Evolutionary conservation across 37 sponge, comb jelly and placozoan species (phyloP), one percentile per base, ranked within the genome.

Genomic region (Chondrilla cf. caribensis): DNA sequence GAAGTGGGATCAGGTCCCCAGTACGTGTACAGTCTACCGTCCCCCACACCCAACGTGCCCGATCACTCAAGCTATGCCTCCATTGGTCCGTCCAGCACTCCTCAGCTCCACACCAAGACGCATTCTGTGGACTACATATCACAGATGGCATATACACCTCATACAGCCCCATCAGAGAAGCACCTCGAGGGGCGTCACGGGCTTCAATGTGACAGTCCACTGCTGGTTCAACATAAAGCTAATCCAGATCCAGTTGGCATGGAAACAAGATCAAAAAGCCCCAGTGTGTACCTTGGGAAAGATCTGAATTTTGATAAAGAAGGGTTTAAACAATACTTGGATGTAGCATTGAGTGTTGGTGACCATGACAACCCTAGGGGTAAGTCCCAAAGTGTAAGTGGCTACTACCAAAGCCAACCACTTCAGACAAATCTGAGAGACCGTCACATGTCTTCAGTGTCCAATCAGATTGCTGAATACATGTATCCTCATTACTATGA

Each of bases 51-150:
- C 64, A 70, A 5, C 18, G 40, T 18, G 3, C 22, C 19, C 5
- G 5, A 37, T 36, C 19, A 36, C 37, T 60, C 29, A 22, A 38
- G 29, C 39, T 70, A 70, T 18, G 71, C 71, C 35, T 70, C 71
- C 32, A 17, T 7, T 5, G 71, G 71, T 70, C 71, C 71, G 5
- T 37, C 40, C 38, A 70, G 71, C 71, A 70, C 71, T 18, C 71
- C 71, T 7, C 71, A 70, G 71, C 29, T 29, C 29, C 29, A 28
- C 18, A 6, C 29, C 29, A 28, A 62, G 29, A n/a, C 29, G 15
- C 39, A 37, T 18, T 18, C 31, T 3, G 4, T 19, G 14, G 19
- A 15, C 29, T 31, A 9, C 21, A 35, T 70, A 7, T 18, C 38
- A 22, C 7, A 4, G 22, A 19, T n/a, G 4, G 25, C 25, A 29